phyloP scores from a whole-genome alignment of 1,140 invertebrate genomes.

The Drosophila trapezifrons region DNA sequence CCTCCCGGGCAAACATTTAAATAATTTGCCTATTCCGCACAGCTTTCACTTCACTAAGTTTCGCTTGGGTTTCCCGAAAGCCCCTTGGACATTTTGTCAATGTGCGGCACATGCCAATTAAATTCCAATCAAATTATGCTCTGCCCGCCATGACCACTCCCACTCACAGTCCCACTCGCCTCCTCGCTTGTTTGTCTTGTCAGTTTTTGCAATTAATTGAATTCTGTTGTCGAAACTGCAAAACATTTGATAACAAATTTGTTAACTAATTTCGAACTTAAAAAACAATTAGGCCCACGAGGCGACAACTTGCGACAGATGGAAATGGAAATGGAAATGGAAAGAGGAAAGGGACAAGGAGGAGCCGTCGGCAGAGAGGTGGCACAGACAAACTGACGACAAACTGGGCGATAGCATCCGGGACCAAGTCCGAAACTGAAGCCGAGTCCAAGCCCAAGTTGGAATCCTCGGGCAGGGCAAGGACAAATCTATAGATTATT shows the following conservation, averaged over 20 bases:
- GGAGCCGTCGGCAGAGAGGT: neutral
- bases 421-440: slow-evolving; percentile 10
- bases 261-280: slow-evolving; percentile 83
- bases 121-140: slow-evolving; percentile 79
- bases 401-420: slow-evolving; percentile 47
- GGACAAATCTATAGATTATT: slow-evolving; percentile 72
- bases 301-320: slow-evolving; percentile 71
- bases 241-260: slow-evolving; percentile 84
- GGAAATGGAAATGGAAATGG: slow-evolving; percentile 18
- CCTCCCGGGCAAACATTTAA: slow-evolving; percentile 53
- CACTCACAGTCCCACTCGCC: neutral
- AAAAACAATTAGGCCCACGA: slow-evolving; percentile 78
- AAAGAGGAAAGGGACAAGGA: neutral
- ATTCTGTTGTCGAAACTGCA: slow-evolving; percentile 83
- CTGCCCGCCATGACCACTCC: slow-evolving; percentile 10
- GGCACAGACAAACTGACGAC: slow-evolving; percentile 29
- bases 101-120: slow-evolving; percentile 69
- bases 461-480: slow-evolving; percentile 24
- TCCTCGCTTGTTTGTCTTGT: slow-evolving; percentile 49
- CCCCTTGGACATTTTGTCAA: neutral
- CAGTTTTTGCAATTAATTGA: slow-evolving; percentile 83
- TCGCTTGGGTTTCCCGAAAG: neutral
- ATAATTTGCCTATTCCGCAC: slow-evolving; percentile 70
- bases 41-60: slow-evolving; percentile 46
- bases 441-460: slow-evolving; percentile 21